phyloP scores from a whole-genome alignment of 2,888 invertebrate genomes.

The Nyleta sp. region DNA sequence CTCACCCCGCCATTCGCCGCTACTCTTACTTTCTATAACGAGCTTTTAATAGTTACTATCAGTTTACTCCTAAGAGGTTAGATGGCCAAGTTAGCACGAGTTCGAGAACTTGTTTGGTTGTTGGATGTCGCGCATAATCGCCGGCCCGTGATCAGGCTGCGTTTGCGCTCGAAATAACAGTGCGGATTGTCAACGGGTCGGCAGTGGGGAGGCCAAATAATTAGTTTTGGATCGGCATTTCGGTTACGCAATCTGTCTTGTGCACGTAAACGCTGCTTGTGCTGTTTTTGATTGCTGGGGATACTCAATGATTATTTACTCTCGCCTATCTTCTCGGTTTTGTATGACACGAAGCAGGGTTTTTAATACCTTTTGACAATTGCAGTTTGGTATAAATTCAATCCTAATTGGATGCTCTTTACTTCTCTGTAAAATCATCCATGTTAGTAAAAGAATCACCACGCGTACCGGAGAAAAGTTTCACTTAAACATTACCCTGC shows the following conservation, averaged over 20 bases:
- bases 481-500: no score
- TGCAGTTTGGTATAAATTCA: no score
- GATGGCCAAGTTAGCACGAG: constrained; percentile 32
- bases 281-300: not conserved
- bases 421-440: no score
- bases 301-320: constrained; percentile 26
- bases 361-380: no score
- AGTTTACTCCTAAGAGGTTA: constrained; percentile 48
- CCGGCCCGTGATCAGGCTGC: constrained; percentile 9
- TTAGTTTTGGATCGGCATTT: constrained; percentile 5
- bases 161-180: constrained; percentile 13
- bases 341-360: no score
- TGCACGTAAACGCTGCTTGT: constrained; percentile 5
- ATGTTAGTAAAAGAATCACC: no score
- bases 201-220: not conserved
- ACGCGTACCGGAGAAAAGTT: no score
- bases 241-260: constrained; percentile 6
- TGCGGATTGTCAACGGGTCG: constrained; percentile 11
- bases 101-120: constrained; percentile 34
- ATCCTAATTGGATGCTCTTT: no score
- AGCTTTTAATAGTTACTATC: constrained; percentile 62
- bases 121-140: constrained; percentile 38
- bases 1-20: constrained; percentile 15
- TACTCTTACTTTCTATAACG: constrained; percentile 53
- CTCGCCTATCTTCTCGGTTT: no score